These are phyloP conservation scores for Onchidella celtica DNA, from an alignment of 2,888 invertebrate species.

Conservation along the genomic window DNA sequence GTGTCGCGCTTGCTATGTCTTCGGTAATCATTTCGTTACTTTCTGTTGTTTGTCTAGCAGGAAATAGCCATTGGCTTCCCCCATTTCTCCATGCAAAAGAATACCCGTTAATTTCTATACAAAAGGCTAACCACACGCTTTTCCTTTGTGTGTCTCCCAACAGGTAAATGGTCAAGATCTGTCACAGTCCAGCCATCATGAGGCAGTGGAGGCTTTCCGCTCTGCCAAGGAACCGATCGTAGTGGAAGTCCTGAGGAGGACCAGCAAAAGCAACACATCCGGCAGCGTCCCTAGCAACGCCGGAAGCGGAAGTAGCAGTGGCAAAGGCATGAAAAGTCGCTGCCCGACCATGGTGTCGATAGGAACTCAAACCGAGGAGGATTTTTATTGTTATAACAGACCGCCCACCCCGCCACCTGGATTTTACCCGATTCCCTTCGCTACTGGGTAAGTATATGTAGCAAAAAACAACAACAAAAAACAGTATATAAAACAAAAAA, in stretches of 20 bases:
- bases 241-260: constrained; percentile 78
- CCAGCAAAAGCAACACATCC: constrained; percentile 55
- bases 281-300: background rate
- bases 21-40: too few species aligned
- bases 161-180: constrained; percentile 80
- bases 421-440: constrained; percentile 64
- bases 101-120: too few species aligned
- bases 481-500: too few species aligned
- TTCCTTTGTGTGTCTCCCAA: constrained; percentile 32
- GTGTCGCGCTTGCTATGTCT: too few species aligned
- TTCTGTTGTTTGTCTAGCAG: too few species aligned
- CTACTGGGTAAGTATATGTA: constrained; percentile 68
- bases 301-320: background rate
- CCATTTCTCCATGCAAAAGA: too few species aligned
- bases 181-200: constrained; percentile 79
- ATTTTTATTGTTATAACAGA: constrained; percentile 72
- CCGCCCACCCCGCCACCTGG: constrained; percentile 74
- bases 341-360: constrained; percentile 77
- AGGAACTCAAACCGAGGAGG: constrained; percentile 78
- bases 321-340: constrained; percentile 53
- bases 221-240: constrained; percentile 79
- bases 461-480: too few species aligned
- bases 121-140: too few species aligned
- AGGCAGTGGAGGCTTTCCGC: constrained; percentile 79
- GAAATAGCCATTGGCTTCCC: too few species aligned